Base-by-base conservation (phyloP, 2,888 invertebrate genomes). In the Coleophora deauratella region DNA sequence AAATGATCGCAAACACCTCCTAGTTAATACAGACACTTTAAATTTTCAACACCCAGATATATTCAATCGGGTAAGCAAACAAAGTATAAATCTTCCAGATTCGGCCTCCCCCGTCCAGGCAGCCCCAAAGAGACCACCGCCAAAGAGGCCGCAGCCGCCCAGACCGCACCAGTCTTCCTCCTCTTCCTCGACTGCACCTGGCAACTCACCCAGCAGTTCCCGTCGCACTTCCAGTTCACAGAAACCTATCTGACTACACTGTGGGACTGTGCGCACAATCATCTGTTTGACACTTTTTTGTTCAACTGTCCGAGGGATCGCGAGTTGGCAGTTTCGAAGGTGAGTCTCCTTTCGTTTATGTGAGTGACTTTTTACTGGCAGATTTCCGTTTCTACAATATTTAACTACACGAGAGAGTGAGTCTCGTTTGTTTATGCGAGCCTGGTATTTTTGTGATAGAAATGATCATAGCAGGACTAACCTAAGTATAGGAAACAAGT, bases 111-210 rank as follows among this genome's bases (percentile, higher is more conserved):
- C 11, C 70, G 88, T 1, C 88, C 87, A 15, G 85, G 88, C 40
- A 88, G 85, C 46, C 72, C 84, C 2, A 88, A 90, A 42, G 91
- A 78, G 11, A 32, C 57, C n/a, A 44, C 60, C 0, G 41, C 59
- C 0, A 64, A 63, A 27, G 67, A 67, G 2, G 32, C 62, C 2
- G 33, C 59, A 0, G 31, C 60, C 0, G 88, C 93, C 76, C 73
- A 72, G 33, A 12, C 55, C 0, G 91, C 95, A 37, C 98, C 98
- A 0, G 86, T 98, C 38, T 94, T 98, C 71, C 88, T 98, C 36
- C 82, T 98, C 37, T 98, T 95, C 79, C 88, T 99, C 55, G 98
- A 99, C 77, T 95, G 96, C 73, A 92, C 93, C 41, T 97, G 96
- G 95, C 98, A 98, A 82, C 84, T 98, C 39, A 77, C 91, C 54